Conservation (phyloP, 2,113 vertebrate genomes). For the Atherinomorus stipes region DNA sequence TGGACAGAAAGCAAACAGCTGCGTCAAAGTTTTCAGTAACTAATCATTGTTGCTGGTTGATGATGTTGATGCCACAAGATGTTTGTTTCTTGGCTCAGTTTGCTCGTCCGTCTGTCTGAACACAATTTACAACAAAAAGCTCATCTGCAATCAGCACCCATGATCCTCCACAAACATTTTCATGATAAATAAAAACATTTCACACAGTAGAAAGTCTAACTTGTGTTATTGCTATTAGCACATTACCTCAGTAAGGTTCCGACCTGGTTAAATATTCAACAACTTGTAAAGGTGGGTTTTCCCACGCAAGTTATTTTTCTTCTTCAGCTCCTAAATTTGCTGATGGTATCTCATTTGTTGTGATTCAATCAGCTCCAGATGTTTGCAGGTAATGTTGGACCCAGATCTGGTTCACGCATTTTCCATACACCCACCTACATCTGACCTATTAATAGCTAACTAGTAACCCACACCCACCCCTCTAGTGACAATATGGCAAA, state of each 20-base stretch:
- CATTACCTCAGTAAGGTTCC: slow-evolving; percentile 41
- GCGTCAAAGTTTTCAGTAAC: slow-evolving; percentile 1
- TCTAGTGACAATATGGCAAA: slow-evolving; percentile 66
- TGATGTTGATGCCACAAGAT: slow-evolving; percentile 17
- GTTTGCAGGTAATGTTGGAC: slow-evolving; percentile 14
- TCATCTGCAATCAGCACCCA: slow-evolving; percentile 50
- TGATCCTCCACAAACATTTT: slow-evolving; percentile 29
- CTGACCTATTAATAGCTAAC: slow-evolving; percentile 70
- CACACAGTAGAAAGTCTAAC: slow-evolving; percentile 70
- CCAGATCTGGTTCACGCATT: slow-evolving; percentile 14
- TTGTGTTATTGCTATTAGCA: slow-evolving; percentile 78
- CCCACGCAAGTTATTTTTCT: slow-evolving; percentile 8
- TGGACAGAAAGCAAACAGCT: slow-evolving; percentile 19
- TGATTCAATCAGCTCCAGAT: slow-evolving; percentile 21
- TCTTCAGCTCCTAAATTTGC: background rate
- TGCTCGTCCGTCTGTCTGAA: slow-evolving; percentile 16
- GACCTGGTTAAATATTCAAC: slow-evolving; percentile 47
- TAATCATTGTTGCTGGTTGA: no score
- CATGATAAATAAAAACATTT: slow-evolving; percentile 71
- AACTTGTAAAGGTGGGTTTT: slow-evolving; percentile 4
- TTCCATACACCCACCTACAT: slow-evolving; percentile 25
- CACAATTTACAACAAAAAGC: slow-evolving; percentile 4
- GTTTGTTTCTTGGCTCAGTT: slow-evolving; percentile 48
- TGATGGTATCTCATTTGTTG: background rate
- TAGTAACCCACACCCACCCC: slow-evolving; percentile 42